Evolutionary conservation across 2,113 vertebrate genomes (phyloP), one percentile per base, ranked within the genome.

Genomic region (Hucho hucho): DNA sequence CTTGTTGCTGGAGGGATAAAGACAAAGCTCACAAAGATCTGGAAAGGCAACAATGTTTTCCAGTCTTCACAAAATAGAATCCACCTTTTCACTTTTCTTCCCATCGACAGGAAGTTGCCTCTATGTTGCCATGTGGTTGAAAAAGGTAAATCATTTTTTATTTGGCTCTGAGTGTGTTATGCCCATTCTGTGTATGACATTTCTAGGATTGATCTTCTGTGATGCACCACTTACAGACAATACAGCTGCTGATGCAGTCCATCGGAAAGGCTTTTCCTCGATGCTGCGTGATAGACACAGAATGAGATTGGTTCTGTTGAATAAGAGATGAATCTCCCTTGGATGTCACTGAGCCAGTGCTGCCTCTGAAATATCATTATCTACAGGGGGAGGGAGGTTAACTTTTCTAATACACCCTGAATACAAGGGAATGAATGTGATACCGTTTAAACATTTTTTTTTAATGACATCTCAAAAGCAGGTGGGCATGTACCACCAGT

Each of bases 361-460:
- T 74, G 89, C 88, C 91, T 87, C 86, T 87, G 88, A 90, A 91
- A 92, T 87, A 91, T 91, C 87, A 92, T 92, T 91, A 91, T 92
- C 91, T 91, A 79, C 87, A 87, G 80, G 85, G 16, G 84, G 82
- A 85, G 66, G 77, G 78, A 88, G 89, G 90, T 89, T 89, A 89
- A 92, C 84, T 86, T 89, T 76, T 88, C 87, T 89, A 90, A 92
- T 92, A 89, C 81, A 85, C 79, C 81, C 78, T 77, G 82, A 87
- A 88, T 83, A 83, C 84, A 84, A 85, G 87, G 85, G 76, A 86
- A 72, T 81, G 81, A 87, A 86, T 77, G 84, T 69, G 69, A 82
- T 73, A 63, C 77, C 68, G 72, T 79, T 86, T 85, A n/a, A n/a
- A n/a, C n/a, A n/a, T 37, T 37, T 87, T 87, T 29, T 4, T 32